These are phyloP conservation scores for Colossoma macropomum DNA, from an alignment of 2,113 vertebrate genomes.

Conservation along the genomic window DNA sequence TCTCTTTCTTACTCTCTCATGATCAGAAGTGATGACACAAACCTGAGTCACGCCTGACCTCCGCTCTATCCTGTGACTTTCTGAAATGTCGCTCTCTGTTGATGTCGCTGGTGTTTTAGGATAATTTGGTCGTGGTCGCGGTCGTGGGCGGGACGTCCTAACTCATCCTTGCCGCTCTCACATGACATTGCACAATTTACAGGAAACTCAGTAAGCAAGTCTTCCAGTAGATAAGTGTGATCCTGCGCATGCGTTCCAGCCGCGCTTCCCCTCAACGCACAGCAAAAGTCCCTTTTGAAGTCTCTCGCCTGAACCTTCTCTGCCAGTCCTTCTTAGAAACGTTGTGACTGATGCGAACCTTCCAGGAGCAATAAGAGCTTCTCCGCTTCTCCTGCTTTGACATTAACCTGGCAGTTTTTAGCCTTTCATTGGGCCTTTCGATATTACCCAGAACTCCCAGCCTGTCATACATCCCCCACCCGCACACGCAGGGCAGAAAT, in stretches of 20 bases:
- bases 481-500: neutral
- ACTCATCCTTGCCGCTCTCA: neutral
- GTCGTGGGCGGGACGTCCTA: neutral
- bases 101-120: conserved; percentile 13
- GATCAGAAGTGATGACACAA: conserved; percentile 24
- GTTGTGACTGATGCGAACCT: neutral
- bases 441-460: neutral
- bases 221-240: neutral
- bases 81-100: conserved; percentile 17
- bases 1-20: neutral
- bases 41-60: conserved; percentile 31
- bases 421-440: neutral
- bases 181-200: conserved; percentile 29
- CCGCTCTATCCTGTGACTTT: conserved; percentile 4
- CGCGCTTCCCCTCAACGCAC: neutral
- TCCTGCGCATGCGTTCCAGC: neutral
- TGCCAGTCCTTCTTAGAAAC: neutral
- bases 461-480: neutral
- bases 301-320: conserved; percentile 3
- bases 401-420: neutral
- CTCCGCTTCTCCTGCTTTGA: neutral
- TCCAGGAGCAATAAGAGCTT: neutral
- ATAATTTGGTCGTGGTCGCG: neutral
- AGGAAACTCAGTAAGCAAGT: conserved; percentile 18
- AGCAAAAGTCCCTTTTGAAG: neutral